A percentile compares a stretch with the other conserved stretches of the same genome.
phyloP scores from a whole-genome alignment of 2,113 vertebrate species.

The Romanogobio albipinnatus region DNA sequence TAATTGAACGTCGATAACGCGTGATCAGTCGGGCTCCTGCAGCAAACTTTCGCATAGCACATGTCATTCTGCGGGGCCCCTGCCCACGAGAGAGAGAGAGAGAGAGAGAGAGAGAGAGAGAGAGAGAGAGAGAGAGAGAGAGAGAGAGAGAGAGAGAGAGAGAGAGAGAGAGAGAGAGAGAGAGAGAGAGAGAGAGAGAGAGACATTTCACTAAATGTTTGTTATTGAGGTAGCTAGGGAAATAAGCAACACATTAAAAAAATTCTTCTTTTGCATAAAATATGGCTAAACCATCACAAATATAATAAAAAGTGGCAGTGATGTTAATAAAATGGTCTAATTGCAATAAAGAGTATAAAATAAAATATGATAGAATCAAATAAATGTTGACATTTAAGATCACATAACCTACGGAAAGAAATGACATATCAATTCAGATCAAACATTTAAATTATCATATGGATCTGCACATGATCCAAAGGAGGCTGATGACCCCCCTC shows the following conservation, averaged over 20 bases:
- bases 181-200: too few species aligned
- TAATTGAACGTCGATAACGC: slow-evolving; percentile 84
- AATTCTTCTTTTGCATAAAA: neutral
- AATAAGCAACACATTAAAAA: neutral
- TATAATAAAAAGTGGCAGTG: neutral
- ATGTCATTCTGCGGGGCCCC: slow-evolving; percentile 64
- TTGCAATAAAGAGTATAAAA: neutral
- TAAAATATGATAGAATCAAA: neutral
- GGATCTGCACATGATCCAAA: slow-evolving; percentile 33
- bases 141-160: too few species aligned
- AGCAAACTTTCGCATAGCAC: slow-evolving; percentile 72
- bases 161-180: too few species aligned
- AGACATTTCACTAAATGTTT: neutral
- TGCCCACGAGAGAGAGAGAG: neutral
- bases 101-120: too few species aligned
- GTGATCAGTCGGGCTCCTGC: slow-evolving; percentile 66
- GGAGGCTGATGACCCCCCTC: slow-evolving; percentile 56
- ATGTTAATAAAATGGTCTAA: neutral
- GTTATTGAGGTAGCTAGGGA: neutral
- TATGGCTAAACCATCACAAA: neutral
- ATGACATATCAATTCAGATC: neutral
- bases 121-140: too few species aligned
- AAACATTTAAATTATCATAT: slow-evolving; percentile 26
- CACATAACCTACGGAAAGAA: too few species aligned
- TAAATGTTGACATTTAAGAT: neutral